phyloP scores from a whole-genome alignment of 2,888 invertebrate genomes.

The Elegia similella region DNA sequence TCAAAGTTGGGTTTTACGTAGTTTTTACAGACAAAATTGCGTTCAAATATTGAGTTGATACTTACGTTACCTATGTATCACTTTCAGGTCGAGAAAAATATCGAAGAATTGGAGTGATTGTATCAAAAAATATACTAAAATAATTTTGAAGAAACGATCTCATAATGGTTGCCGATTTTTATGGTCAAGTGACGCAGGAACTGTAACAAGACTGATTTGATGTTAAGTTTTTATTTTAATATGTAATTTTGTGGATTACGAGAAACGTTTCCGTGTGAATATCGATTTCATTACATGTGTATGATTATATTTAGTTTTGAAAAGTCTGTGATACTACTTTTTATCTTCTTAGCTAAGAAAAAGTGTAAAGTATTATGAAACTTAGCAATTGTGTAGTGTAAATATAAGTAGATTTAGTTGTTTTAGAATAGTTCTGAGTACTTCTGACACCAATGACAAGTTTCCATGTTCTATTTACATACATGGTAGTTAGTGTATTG shows the following conservation, averaged over 20 bases:
- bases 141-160: no score
- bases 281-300: neutral
- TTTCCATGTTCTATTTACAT: no score
- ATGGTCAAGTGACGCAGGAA: neutral
- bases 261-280: neutral
- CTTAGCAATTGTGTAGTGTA: neutral
- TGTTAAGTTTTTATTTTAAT: conserved; percentile 7
- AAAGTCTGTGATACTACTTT: conserved; percentile 14
- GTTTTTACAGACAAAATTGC: neutral
- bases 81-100: neutral
- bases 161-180: no score
- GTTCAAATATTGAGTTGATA: no score
- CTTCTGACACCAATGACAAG: no score
- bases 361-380: neutral
- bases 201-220: conserved; percentile 13
- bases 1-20: neutral
- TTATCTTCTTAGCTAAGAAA: neutral
- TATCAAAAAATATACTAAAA: neutral
- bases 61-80: neutral
- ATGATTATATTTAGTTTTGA: neutral
- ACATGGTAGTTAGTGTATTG: no score
- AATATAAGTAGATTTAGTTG: neutral
- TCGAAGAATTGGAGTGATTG: neutral
- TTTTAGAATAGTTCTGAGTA: no score
- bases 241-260: neutral